These are phyloP conservation scores for Ormyrus rosae DNA, from an alignment of 2,888 invertebrate species.

Conservation along the genomic window DNA sequence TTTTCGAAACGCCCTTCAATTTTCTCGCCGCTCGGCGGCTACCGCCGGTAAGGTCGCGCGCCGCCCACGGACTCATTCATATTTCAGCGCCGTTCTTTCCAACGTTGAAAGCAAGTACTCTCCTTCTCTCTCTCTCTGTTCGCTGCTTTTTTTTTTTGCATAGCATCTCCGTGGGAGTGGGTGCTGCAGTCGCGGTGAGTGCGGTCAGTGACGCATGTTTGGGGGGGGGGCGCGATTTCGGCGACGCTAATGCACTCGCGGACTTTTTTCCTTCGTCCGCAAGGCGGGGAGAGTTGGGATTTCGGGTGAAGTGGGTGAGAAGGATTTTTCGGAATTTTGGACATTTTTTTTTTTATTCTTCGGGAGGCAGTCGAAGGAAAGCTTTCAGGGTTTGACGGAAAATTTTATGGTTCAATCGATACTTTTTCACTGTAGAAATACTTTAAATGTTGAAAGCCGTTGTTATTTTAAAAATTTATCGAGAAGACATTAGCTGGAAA, in stretches of 20 bases:
- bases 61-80: constrained; percentile 42
- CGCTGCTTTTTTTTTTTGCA: background rate
- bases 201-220: constrained; percentile 31
- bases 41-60: constrained; percentile 1
- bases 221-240: background rate
- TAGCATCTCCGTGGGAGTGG: background rate
- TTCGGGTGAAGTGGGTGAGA: background rate
- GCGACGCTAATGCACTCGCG: no score
- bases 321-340: no score
- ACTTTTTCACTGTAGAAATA: no score
- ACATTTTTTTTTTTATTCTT: no score
- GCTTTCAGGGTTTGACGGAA: no score
- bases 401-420: no score
- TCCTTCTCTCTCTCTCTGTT: background rate
- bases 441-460: no score
- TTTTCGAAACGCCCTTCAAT: constrained; percentile 48
- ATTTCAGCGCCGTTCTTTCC: constrained; percentile 37
- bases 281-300: background rate
- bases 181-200: background rate
- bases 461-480: no score
- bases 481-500: no score
- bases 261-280: background rate
- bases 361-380: no score
- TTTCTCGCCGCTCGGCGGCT: constrained; percentile 14
- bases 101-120: background rate